A percentile compares a stretch with the other conserved stretches of the same genome.
Conservation (phyloP, 2,888 invertebrate genomes). For the Caenorhabditis sp. region DNA sequence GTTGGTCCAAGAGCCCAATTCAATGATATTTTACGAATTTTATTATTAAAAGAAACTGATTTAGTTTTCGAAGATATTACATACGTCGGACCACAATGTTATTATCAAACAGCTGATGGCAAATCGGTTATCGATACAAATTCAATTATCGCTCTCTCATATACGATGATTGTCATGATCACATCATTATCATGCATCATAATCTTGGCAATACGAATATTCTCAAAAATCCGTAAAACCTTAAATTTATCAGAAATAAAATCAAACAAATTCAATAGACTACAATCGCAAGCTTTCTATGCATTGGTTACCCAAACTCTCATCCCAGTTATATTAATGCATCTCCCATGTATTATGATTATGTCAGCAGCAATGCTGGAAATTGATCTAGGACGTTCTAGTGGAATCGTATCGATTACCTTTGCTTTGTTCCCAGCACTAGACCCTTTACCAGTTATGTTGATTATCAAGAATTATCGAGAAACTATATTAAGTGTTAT, state of each 20-base stretch:
- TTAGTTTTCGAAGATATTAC: background rate
- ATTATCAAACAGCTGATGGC: background rate
- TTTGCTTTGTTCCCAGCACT: background rate
- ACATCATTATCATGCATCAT: background rate
- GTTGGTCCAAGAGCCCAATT: background rate
- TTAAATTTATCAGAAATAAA: background rate
- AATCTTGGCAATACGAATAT: background rate
- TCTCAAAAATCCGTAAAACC: background rate
- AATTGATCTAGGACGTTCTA: background rate
- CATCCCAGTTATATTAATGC: background rate
- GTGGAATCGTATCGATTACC: background rate
- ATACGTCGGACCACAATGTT: background rate
- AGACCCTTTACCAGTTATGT: background rate
- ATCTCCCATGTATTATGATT: slow-evolving; percentile 11
- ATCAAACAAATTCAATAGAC: slow-evolving; percentile 10
- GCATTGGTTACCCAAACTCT: background rate
- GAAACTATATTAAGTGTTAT: background rate
- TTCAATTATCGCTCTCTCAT: background rate
- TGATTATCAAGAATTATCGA: background rate
- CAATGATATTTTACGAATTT: background rate
- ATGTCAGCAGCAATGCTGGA: slow-evolving; percentile 23
- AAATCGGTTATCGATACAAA: background rate
- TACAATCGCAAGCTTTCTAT: background rate
- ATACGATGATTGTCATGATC: background rate
- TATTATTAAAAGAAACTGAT: background rate